phyloP scores from a whole-genome alignment of 2,888 invertebrate species.

The Calephelis perditalis region DNA sequence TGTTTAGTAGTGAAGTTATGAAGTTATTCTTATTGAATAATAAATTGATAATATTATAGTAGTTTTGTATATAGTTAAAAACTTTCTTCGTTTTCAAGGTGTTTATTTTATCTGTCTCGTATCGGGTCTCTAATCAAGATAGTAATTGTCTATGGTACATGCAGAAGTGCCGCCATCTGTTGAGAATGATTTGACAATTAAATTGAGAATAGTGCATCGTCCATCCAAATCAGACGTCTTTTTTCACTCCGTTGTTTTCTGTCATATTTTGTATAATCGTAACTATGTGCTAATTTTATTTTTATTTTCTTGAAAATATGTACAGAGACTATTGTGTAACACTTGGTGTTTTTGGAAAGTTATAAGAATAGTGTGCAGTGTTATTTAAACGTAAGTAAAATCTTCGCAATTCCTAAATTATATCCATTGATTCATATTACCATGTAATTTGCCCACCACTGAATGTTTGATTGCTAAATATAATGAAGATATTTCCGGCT shows the following conservation, averaged over 20 bases:
- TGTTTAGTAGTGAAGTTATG: no score
- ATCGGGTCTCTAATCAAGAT: constrained; percentile 42
- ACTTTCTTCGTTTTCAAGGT: no score
- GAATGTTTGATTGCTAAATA: constrained; percentile 25
- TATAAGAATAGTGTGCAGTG: constrained; percentile 36
- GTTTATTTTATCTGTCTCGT: constrained; percentile 10
- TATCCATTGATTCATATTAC: constrained; percentile 38
- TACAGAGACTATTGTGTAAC: constrained; percentile 46
- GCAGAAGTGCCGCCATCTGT: constrained; percentile 51
- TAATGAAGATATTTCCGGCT: constrained; percentile 24
- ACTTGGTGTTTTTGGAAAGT: constrained; percentile 35
- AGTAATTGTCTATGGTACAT: constrained; percentile 48
- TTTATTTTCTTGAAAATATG: constrained; percentile 42
- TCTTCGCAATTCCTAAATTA: constrained; percentile 26
- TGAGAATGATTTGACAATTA: constrained; percentile 35
- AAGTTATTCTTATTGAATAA: no score
- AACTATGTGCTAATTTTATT: constrained; percentile 48
- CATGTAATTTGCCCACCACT: constrained; percentile 47
- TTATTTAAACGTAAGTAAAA: constrained; percentile 50
- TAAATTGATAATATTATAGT: no score
- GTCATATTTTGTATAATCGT: constrained; percentile 54
- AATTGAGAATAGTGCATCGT: constrained; percentile 45
- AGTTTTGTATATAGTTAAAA: no score
- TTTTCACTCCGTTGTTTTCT: constrained; percentile 67
- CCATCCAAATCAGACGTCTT: constrained; percentile 56